Evolutionary conservation across 2,113 vertebrate species (phyloP).

Genomic region (Piaya cayana): DNA sequence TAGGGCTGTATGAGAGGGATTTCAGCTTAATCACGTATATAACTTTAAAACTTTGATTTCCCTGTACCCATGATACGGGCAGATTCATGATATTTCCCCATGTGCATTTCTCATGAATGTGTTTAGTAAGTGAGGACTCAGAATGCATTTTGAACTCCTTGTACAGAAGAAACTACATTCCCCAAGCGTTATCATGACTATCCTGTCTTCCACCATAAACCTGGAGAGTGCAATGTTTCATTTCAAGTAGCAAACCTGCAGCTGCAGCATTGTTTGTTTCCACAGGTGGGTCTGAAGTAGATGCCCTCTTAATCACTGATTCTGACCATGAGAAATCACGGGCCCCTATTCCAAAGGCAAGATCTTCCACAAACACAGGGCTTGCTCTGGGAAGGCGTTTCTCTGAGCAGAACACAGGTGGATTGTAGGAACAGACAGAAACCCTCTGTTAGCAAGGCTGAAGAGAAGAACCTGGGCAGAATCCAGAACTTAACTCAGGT

Average conservation of each 20-base stretch:
- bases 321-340: conserved; percentile 22
- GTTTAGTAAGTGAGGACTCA: not conserved
- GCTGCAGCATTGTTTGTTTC: conserved; percentile 34
- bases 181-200: not conserved
- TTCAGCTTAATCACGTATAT: not conserved
- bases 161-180: not conserved
- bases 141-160: not conserved
- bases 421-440: conserved; percentile 60
- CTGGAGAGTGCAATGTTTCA: not conserved
- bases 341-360: conserved; percentile 28
- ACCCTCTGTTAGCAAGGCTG: not conserved
- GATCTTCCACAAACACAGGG: conserved; percentile 44
- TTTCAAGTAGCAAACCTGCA: conserved; percentile 28
- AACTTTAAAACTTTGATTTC: not conserved
- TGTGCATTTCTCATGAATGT: not conserved
- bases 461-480: conserved; percentile 51
- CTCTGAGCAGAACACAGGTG: conserved; percentile 42
- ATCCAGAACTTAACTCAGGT: conserved; percentile 46
- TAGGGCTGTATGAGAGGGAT: not conserved
- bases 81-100: fast-evolving
- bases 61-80: not conserved
- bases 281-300: conserved; percentile 47
- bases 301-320: conserved; percentile 30
- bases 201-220: not conserved
- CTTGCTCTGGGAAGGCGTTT: not conserved